These are phyloP conservation scores for Melopsittacus undulatus DNA, from an alignment of 2,797 vertebrate species.

Conservation along the genomic window DNA sequence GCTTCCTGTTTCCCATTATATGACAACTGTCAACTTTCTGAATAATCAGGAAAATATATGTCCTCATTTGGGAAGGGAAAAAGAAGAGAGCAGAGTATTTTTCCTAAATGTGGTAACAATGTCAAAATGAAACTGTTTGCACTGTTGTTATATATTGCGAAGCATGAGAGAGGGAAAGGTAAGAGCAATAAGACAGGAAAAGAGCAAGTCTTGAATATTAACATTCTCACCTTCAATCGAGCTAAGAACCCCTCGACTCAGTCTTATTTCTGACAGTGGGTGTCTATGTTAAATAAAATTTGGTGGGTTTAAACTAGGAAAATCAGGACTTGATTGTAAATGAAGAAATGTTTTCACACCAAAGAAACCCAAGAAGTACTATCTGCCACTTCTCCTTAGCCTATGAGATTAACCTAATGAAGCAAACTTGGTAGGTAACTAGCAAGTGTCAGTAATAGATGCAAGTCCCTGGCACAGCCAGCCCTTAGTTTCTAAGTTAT, in stretches of 20 bases:
- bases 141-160: background rate
- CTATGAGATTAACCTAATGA: background rate
- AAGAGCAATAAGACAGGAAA: background rate
- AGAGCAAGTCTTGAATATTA: background rate
- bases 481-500: background rate
- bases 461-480: background rate
- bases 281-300: background rate
- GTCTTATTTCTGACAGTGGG: background rate
- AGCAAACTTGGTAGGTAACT: background rate
- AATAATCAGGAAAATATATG: background rate
- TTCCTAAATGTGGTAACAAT: background rate
- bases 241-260: background rate
- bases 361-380: background rate
- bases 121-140: background rate
- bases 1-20: constrained; percentile 45
- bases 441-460: background rate
- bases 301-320: background rate
- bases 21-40: constrained; percentile 17
- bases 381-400: background rate
- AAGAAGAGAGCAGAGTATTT: background rate
- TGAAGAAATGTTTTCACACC: background rate
- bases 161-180: background rate
- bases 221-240: background rate
- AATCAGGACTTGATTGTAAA: background rate
- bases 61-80: background rate